Evolutionary conservation across 2,888 invertebrate genomes (phyloP).

Genomic region (Herminia tarsipennalis): DNA sequence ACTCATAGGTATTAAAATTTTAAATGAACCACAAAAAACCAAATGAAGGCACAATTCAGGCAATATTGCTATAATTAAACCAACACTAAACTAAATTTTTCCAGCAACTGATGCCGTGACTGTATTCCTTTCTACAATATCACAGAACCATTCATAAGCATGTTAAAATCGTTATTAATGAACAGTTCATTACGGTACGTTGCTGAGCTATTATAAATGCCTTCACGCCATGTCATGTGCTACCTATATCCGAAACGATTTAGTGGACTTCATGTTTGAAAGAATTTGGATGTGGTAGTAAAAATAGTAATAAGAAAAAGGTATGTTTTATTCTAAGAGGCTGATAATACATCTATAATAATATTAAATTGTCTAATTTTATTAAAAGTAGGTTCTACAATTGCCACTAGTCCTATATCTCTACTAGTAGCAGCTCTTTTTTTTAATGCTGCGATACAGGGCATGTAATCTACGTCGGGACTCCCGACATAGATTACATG

Average conservation of each 20-base stretch:
- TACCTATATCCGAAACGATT: constrained; percentile 7
- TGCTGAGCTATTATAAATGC: constrained; percentile 19
- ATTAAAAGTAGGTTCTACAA: too few relatives aligned
- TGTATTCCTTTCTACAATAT: background rate
- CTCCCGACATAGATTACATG: too few relatives aligned
- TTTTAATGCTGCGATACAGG: too few relatives aligned
- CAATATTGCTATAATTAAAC: too few relatives aligned
- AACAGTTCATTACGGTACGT: constrained; percentile 21
- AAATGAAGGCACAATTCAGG: too few relatives aligned
- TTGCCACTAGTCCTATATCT: too few relatives aligned
- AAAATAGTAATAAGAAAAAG: too few relatives aligned
- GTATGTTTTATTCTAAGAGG: too few relatives aligned
- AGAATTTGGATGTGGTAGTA: background rate
- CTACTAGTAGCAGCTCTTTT: too few relatives aligned
- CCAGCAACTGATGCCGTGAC: background rate
- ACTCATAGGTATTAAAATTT: too few relatives aligned
- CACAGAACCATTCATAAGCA: constrained; percentile 1
- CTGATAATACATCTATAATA: background rate
- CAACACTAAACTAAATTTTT: background rate
- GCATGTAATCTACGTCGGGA: too few relatives aligned
- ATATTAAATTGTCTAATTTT: background rate
- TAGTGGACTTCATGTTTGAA: constrained; percentile 2
- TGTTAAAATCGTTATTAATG: constrained; percentile 33
- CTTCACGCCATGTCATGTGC: constrained; percentile 14
- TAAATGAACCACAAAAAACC: too few relatives aligned